phyloP scores from a whole-genome alignment of 2,113 vertebrate species.

The Cololabis saira region DNA sequence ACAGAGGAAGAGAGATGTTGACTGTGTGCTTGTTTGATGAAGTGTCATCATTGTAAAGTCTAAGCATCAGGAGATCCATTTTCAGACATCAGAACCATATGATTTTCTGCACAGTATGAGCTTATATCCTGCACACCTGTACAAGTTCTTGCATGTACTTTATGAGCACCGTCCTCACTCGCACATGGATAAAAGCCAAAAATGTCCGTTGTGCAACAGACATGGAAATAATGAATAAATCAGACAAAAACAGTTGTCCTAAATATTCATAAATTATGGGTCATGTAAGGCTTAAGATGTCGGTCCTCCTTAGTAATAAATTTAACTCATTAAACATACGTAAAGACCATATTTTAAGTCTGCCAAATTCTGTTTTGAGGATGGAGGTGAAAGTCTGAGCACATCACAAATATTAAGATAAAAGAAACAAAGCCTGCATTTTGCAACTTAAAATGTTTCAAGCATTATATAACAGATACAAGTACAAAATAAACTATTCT shows the following conservation, averaged over 20 bases:
- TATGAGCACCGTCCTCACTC: not conserved
- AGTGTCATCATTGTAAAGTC: conserved; percentile 52
- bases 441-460: too few relatives aligned
- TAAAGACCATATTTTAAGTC: too few relatives aligned
- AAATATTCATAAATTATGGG: too few relatives aligned
- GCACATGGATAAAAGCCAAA: conserved; percentile 5
- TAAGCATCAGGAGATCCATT: conserved; percentile 58
- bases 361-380: too few relatives aligned
- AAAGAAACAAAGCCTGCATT: too few relatives aligned
- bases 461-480: too few relatives aligned
- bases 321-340: too few relatives aligned
- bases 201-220: not conserved
- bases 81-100: conserved; percentile 59
- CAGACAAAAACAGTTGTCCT: not conserved
- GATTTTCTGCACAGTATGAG: conserved; percentile 40
- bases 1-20: conserved; percentile 22
- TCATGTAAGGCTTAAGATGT: too few relatives aligned
- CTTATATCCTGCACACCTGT: conserved; percentile 37
- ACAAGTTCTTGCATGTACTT: conserved; percentile 4
- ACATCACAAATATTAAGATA: too few relatives aligned
- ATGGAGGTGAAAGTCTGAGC: too few relatives aligned
- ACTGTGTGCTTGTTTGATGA: conserved; percentile 31
- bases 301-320: too few relatives aligned
- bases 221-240: conserved; percentile 2
- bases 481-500: too few relatives aligned